Base-by-base conservation (phyloP, 2,113 vertebrate genomes). In the Coturnix japonica region DNA sequence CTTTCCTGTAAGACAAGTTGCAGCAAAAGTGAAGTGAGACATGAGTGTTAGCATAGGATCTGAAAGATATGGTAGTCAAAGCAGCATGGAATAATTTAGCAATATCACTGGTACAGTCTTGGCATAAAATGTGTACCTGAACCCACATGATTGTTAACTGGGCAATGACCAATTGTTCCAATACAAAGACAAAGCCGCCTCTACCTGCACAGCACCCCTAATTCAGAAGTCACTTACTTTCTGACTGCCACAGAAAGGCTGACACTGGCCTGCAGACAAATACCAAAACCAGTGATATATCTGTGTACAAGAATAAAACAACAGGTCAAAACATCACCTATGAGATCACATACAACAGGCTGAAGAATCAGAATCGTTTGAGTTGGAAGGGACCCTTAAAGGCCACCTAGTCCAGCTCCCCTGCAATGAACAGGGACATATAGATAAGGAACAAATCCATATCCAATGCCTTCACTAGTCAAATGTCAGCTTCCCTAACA, bases 191-290 rank as follows among this genome's bases (percentile, higher is more conserved):
- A 54, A 75, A 51, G 25, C 9, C 20, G 26, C 17, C 56, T 51
- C 8, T 39, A 31, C 18, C 33, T 30, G 47, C 56, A 28, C 13
- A 18, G 19, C 10, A 9, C 16, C 18, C 18, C 1, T 1, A n/a
- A 72, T 14, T 56, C 0, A n/a, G 30, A 56, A 22, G 19, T 0
- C 2, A n/a, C 0, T 0, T 22, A n/a, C 43, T 64, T 64, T 33
- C 49, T 51, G 13, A 33, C 26, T 21, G 28, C 25, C 25, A n/a
- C 25, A 19, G 26, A 59, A 78, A 67, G 85, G 61, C 7, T 33
- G n/a, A 81, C 73, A 22, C 54, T 66, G n/a, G 39, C 30, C 13
- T 39, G 43, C 22, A 63, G 51, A 43, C 57, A 57, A 70, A 31
- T 53, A n/a, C 22, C 56, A 43, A 57, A 81, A 49, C 1, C 11